Conservation (phyloP, 2,888 invertebrate genomes). For the Melinaea menophilus region DNA sequence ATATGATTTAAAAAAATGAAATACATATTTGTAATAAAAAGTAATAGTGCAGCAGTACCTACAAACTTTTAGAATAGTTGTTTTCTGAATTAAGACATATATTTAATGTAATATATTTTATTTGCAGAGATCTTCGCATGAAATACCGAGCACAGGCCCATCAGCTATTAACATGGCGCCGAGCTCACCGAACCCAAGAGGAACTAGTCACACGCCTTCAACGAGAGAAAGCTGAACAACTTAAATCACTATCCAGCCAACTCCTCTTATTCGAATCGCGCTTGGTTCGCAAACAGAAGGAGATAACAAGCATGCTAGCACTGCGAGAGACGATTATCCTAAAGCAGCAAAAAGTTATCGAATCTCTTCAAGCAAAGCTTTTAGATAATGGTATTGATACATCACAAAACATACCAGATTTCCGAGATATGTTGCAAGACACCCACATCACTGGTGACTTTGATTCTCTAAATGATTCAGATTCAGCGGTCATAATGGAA, state of each 20-base stretch:
- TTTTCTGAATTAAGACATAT: neutral
- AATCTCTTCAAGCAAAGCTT: conserved; percentile 84
- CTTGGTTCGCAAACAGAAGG: conserved; percentile 90
- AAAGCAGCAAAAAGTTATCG: conserved; percentile 88
- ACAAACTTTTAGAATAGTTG: too few species aligned
- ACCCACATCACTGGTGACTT: conserved; percentile 83
- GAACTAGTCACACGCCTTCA: conserved; percentile 86
- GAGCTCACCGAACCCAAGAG: conserved; percentile 88
- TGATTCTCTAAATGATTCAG: conserved; percentile 92
- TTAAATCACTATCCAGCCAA: conserved; percentile 88
- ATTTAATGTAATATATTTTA: conserved; percentile 8
- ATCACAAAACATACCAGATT: conserved; percentile 78
- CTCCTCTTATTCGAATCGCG: conserved; percentile 89
- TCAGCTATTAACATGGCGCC: conserved; percentile 89
- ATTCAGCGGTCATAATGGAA: conserved; percentile 92
- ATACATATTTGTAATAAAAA: too few species aligned
- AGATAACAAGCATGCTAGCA: conserved; percentile 86
- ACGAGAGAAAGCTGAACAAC: conserved; percentile 88
- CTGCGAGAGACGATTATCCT: conserved; percentile 88
- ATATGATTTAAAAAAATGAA: too few species aligned
- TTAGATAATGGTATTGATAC: conserved; percentile 87
- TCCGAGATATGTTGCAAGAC: conserved; percentile 79
- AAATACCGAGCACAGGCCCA: conserved; percentile 89
- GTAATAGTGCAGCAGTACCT: too few species aligned
- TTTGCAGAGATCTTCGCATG: conserved; percentile 84